Percentiles rank a stretch among this genome's conserved stretches.
These are phyloP conservation scores for Incurvaria masculella DNA, from an alignment of 2,888 invertebrate genomes.

Conservation along the genomic window DNA sequence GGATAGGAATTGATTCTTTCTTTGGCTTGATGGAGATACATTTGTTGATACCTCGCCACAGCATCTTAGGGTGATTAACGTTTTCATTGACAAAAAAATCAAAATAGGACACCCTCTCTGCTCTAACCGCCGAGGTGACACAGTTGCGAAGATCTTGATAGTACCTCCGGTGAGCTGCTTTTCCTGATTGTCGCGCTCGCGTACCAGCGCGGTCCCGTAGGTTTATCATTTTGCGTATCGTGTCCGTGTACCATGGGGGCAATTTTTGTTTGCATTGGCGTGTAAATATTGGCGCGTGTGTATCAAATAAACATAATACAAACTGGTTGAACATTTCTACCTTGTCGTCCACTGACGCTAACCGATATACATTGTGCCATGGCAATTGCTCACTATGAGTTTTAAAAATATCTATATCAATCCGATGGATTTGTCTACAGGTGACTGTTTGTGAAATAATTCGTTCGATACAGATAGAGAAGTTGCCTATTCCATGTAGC, in stretches of 20 bases:
- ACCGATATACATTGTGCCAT: too few species aligned
- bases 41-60: constrained; percentile 13
- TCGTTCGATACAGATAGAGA: too few species aligned
- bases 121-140: constrained; percentile 3
- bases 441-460: too few species aligned
- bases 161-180: constrained; percentile 4
- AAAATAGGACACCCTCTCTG: constrained; percentile 9
- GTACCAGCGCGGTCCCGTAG: constrained; percentile 7
- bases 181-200: neutral
- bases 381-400: too few species aligned
- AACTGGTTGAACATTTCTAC: too few species aligned
- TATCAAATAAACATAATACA: too few species aligned
- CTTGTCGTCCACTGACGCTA: too few species aligned
- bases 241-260: constrained; percentile 11
- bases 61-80: constrained; percentile 2
- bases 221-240: constrained; percentile 8
- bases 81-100: constrained; percentile 8
- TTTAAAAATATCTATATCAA: too few species aligned
- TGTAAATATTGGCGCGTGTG: neutral
- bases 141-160: constrained; percentile 9
- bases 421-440: too few species aligned
- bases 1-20: constrained; percentile 4
- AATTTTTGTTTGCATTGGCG: neutral
- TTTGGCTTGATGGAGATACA: neutral
- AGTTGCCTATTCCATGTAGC: too few species aligned